These are phyloP conservation scores for Gallirallus australis DNA, from an alignment of 2,797 vertebrate species.

Conservation along the genomic window DNA sequence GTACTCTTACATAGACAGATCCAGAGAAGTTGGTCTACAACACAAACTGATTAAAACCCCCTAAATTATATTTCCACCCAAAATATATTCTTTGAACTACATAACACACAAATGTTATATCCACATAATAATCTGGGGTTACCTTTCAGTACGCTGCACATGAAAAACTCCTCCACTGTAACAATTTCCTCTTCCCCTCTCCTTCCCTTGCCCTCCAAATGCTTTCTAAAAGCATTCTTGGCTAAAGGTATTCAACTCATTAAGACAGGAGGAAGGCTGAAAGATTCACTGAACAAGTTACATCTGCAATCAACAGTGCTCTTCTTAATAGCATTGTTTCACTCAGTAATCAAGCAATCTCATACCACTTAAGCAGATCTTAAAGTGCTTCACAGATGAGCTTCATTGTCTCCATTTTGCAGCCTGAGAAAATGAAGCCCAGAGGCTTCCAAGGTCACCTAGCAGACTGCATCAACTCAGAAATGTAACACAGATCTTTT, in stretches of 20 bases:
- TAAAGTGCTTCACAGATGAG: not conserved
- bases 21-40: not conserved
- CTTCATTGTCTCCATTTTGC: not conserved
- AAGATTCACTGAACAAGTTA: not conserved
- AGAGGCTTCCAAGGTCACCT: not conserved
- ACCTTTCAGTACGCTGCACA: not conserved
- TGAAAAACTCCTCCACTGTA: not conserved
- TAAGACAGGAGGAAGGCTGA: not conserved
- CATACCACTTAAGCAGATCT: not conserved
- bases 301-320: conserved; percentile 22
- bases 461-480: not conserved
- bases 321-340: not conserved
- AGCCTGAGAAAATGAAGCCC: not conserved
- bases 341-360: not conserved
- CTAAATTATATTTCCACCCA: not conserved
- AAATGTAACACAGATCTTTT: not conserved
- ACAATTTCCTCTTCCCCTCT: not conserved
- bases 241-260: not conserved
- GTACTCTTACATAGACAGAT: not conserved
- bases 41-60: not conserved
- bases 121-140: not conserved
- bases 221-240: not conserved
- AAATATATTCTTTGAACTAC: not conserved
- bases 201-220: not conserved
- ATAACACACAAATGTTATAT: not conserved